These are phyloP conservation scores for Peromyscus californicus DNA, from an alignment of 2,113 vertebrate genomes.

Conservation along the genomic window DNA sequence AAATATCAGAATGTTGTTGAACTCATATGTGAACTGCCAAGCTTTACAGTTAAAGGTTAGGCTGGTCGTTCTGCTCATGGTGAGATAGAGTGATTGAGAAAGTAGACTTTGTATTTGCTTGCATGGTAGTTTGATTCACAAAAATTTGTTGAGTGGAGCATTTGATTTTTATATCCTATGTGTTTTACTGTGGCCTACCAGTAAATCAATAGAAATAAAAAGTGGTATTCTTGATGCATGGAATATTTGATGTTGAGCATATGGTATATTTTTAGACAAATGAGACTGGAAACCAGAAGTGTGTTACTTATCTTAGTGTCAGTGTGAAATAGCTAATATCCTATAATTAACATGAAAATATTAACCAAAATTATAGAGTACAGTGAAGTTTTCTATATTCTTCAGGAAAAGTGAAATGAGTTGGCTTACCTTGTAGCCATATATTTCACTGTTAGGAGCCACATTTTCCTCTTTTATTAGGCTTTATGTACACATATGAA, in stretches of 20 bases:
- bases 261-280: background rate
- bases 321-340: background rate
- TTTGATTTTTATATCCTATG: background rate
- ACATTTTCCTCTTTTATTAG: background rate
- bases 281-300: background rate
- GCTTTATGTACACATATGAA: background rate
- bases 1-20: background rate
- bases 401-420: background rate
- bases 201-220: background rate
- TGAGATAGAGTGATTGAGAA: background rate
- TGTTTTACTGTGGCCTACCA: background rate
- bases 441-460: background rate
- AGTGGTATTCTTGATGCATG: background rate
- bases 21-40: background rate
- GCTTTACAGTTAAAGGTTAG: background rate
- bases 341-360: background rate
- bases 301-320: background rate
- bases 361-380: background rate
- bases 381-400: background rate
- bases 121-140: background rate
- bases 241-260: background rate
- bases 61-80: background rate
- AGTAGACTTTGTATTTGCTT: background rate
- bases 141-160: no score
- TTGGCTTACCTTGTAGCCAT: background rate